Evolutionary conservation across 2,797 vertebrate genomes (phyloP), one percentile per base, ranked within the genome.

Genomic region (Molossus molossus): DNA sequence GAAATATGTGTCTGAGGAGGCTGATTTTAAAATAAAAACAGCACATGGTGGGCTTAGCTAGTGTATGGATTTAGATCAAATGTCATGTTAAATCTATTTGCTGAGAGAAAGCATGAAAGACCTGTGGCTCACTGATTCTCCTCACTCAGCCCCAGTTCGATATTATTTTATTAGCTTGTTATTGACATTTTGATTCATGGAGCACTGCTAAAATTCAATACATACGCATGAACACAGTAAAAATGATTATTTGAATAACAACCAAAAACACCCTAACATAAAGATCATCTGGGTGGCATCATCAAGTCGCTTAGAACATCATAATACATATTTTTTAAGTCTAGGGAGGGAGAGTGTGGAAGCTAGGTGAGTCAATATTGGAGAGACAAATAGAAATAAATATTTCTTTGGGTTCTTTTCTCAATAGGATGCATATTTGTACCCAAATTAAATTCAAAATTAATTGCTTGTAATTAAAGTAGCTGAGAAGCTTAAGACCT

Each of bases 41-140:
- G 29, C 69, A 85, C 87, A 45, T 83, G 75, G 45, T 94, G 60
- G 92, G 72, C 89, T 96, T 83, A 90, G 69, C 91, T 84, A 77
- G 62, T 93, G 11, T 75, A 89, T 70, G 45, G 85, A 96, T 94
- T 96, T 98, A 97, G 98, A 98, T 98, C 97, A 97, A 90, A 96
- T 60, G 91, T 96, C 96, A 97, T 98, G 95, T 96, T 97, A 98
- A 98, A 98, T 98, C 98, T 82, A 98, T 98, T 98, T 93, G 94
- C 97, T 97, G 97, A 98, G 95, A 85, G 97, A 98, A 87, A 98
- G 93, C 90, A 93, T 95, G 83, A 97, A 98, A 98, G 84, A 95
- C 96, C 91, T 94, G 97, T 95, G 97, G 94, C 85, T 96, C 95
- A 97, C 60, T 90, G 89, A 95, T 76, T 93, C 89, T 65, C 70